Evolutionary conservation across 2,888 invertebrate genomes (phyloP), one percentile per base, ranked within the genome.

Genomic region (Drosophila vallismaia): DNA sequence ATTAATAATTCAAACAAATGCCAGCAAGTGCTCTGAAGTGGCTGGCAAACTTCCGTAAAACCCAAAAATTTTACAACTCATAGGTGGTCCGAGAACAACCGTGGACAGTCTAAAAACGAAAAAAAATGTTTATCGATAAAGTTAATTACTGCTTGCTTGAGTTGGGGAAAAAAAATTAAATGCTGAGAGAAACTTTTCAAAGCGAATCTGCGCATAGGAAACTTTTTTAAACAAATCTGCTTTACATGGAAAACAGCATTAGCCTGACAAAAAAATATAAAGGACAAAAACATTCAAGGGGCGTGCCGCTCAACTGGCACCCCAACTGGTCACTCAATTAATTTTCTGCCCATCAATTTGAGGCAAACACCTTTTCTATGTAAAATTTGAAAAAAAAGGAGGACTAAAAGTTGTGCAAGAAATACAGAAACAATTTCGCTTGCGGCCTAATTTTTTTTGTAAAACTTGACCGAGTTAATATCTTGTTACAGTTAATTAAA

Each of bases 281-380:
- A 29, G 54, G 40, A 29, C 49, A 31, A 54, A 42, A 64, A 55
- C 66, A 54, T 50, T 53, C 45, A 40, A 9, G 40, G 64, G 48
- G 53, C 62, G 31, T 48, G 40, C 48, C 48, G 62, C 14, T 62
- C 19, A 42, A 12, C 49, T 45, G 52, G 45, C 48, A 42, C 42
- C 67, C 64, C 71, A 52, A 49, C 67, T 19, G 19, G 66, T 54
- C 71, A 55, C 62, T 75, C 69, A 83, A 86, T 83, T 79, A 74
- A 83, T 83, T 80, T 72, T 40, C 38, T 63, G 55, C 48, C 60
- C 71, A 69, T 71, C 67, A 79, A 73, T 71, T 72, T 64, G 33
- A 55, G 71, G 79, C 68, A 83, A 70, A 81, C 86, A 81, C 86
- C 81, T 81, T 86, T 86, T 79, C 75, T 71, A 73, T 81, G 80